phyloP scores from a whole-genome alignment of 2,113 vertebrate species.

The Maccullochella peelii region DNA sequence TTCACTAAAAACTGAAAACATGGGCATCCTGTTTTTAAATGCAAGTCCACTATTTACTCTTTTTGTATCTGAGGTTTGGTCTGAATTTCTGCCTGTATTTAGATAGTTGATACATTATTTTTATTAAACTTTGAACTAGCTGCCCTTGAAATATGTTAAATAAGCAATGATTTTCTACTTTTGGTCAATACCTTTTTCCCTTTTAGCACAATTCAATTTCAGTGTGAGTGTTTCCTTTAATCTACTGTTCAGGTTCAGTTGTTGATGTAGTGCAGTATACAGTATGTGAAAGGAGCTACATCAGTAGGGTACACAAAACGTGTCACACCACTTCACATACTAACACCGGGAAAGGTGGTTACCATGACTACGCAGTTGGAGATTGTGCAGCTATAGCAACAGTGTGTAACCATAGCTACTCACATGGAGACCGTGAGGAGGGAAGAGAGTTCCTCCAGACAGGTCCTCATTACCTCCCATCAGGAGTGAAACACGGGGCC shows the following conservation, averaged over 20 bases:
- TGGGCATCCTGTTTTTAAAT: neutral
- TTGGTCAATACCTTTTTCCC: neutral
- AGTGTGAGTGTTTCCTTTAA: neutral
- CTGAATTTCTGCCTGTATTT: neutral
- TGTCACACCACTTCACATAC: neutral
- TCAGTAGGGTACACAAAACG: neutral
- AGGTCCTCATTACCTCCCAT: conserved; percentile 55
- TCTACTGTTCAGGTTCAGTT: neutral
- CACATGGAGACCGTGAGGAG: conserved; percentile 29
- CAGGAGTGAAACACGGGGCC: conserved; percentile 59
- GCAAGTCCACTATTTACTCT: neutral
- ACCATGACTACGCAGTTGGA: conserved; percentile 20
- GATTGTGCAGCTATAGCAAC: conserved; percentile 34
- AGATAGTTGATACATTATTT: neutral
- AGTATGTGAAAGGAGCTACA: neutral
- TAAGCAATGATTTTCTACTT: neutral
- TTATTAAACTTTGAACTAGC: no score
- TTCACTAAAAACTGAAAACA: neutral
- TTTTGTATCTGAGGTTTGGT: neutral
- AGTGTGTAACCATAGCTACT: conserved; percentile 39
- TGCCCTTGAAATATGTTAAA: neutral
- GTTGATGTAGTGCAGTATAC: no score
- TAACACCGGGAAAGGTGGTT: conserved; percentile 2
- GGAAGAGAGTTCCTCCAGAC: neutral
- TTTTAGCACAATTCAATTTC: neutral